phyloP scores from a whole-genome alignment of 1,140 invertebrate genomes.

The Zaprionus capensis region DNA sequence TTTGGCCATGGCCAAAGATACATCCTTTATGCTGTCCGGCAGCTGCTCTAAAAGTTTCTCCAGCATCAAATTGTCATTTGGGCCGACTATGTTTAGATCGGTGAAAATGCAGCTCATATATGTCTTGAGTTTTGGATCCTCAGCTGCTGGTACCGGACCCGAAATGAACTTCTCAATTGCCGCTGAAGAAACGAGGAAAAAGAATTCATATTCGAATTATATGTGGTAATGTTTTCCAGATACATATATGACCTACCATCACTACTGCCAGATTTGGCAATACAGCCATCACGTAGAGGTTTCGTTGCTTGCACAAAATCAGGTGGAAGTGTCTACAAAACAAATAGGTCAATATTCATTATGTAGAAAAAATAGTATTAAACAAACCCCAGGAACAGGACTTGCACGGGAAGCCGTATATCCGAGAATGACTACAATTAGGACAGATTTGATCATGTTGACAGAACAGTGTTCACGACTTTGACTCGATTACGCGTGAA shows the following conservation, averaged over 20 bases:
- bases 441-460: conserved; percentile 6
- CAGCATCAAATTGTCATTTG: conserved; percentile 75
- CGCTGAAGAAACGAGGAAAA: conserved; percentile 33
- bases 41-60: conserved; percentile 61
- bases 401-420: background rate
- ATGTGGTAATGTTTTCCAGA: background rate
- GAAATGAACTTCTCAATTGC: conserved; percentile 75
- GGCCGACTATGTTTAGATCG: conserved; percentile 73
- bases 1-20: conserved; percentile 64
- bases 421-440: background rate
- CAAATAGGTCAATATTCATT: background rate
- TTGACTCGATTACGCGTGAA: conserved; percentile 15
- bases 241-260: background rate
- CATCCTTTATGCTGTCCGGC: conserved; percentile 53
- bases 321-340: background rate
- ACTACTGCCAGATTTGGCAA: conserved; percentile 9
- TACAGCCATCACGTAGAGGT: conserved; percentile 6
- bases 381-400: conserved; percentile 9
- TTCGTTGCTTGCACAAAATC: conserved; percentile 16
- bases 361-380: background rate
- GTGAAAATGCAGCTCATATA: conserved; percentile 81
- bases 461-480: conserved; percentile 8
- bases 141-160: conserved; percentile 68
- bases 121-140: conserved; percentile 71
- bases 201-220: background rate